Conservation (phyloP, 2,888 invertebrate species). For the Cheiracanthium punctorium region DNA sequence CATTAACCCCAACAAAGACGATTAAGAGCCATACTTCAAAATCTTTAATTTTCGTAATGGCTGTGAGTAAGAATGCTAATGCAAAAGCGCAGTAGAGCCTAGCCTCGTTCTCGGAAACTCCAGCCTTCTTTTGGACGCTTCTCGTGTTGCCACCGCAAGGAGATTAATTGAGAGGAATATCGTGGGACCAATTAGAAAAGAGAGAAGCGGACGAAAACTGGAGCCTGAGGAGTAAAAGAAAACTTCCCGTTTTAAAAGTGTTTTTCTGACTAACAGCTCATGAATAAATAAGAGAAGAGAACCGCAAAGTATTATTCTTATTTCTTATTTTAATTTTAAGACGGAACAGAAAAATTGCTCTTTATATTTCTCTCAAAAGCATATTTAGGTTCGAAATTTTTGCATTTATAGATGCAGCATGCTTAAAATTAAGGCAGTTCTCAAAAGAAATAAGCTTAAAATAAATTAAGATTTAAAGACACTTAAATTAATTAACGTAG, state of each 20-base stretch:
- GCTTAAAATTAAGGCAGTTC: too few relatives aligned
- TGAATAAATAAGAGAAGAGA: neutral
- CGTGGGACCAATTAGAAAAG: conserved; percentile 50
- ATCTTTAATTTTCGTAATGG: conserved; percentile 12
- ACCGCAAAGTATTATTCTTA: neutral
- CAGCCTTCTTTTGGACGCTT: neutral
- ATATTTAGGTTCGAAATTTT: too few relatives aligned
- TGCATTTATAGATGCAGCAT: too few relatives aligned
- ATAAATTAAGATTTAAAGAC: too few relatives aligned
- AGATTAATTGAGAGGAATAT: conserved; percentile 43
- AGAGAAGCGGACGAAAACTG: conserved; percentile 22
- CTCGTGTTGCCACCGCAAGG: conserved; percentile 40
- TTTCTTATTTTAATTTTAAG: too few relatives aligned
- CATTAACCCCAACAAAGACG: conserved; percentile 3
- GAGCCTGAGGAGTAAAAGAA: neutral
- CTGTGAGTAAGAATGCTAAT: neutral
- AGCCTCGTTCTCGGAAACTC: neutral
- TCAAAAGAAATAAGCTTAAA: too few relatives aligned
- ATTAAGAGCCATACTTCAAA: neutral
- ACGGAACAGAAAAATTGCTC: neutral
- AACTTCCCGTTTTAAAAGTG: neutral
- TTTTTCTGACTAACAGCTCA: neutral
- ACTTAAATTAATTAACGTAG: too few relatives aligned
- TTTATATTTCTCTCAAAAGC: conserved; percentile 7
- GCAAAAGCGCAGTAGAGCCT: too few relatives aligned